Conservation (phyloP, 2,888 invertebrate species). For the Tupiocoris notatus region DNA sequence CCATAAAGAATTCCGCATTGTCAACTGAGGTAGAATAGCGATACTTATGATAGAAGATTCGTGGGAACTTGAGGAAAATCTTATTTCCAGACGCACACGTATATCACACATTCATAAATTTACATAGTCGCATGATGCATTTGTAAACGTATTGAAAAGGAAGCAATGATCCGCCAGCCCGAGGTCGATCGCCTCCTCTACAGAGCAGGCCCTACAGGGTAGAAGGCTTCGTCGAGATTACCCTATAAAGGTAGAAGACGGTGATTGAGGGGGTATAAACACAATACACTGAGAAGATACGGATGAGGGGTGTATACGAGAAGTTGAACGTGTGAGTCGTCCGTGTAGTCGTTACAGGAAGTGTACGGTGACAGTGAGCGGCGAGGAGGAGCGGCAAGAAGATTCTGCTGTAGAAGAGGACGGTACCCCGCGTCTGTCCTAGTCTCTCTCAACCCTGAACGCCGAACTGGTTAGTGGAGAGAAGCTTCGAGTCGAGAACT, state of each 20-base stretch:
- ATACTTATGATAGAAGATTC: no score
- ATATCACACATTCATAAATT: no score
- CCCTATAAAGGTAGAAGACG: constrained; percentile 33
- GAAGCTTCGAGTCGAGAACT: background rate
- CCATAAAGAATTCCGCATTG: no score
- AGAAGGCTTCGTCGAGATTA: constrained; percentile 18
- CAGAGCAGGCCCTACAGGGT: background rate
- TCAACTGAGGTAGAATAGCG: no score
- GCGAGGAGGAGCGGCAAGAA: background rate
- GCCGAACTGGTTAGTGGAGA: background rate
- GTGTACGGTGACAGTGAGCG: background rate
- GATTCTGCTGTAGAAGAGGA: background rate
- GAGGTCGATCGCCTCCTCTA: background rate
- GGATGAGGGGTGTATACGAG: constrained; percentile 3
- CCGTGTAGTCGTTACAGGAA: background rate
- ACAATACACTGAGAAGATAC: constrained; percentile 11
- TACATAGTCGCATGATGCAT: background rate
- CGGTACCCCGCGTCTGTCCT: background rate
- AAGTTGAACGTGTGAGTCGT: background rate
- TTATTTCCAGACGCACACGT: no score
- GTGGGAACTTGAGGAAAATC: no score
- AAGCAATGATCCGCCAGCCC: background rate
- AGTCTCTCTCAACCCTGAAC: background rate
- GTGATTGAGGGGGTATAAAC: constrained; percentile 33
- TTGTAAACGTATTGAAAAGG: background rate